A percentile compares a stretch with the other conserved stretches of the same genome.
phyloP scores from a whole-genome alignment of 2,797 vertebrate species.

The Pristis pectinata region DNA sequence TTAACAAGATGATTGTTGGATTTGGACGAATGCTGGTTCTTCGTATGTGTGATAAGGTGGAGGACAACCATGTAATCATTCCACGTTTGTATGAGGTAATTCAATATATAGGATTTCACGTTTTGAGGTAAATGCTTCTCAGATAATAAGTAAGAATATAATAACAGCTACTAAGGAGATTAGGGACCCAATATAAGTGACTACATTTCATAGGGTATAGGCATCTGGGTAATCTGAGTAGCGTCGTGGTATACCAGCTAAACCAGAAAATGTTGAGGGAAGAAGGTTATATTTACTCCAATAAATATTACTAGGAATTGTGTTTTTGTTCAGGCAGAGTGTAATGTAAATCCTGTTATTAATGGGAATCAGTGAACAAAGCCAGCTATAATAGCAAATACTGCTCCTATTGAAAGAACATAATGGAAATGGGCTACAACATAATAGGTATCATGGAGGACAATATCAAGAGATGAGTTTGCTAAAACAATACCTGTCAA shows the following conservation, averaged over 20 bases:
- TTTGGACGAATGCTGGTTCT: background rate
- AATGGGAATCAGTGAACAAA: constrained; percentile 47
- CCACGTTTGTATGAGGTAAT: background rate
- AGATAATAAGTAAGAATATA: constrained; percentile 35
- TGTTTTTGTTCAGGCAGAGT: constrained; percentile 47
- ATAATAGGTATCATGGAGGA: constrained; percentile 47
- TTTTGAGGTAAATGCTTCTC: background rate
- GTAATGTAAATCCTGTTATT: constrained; percentile 40
- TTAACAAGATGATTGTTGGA: background rate
- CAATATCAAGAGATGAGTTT: constrained; percentile 47
- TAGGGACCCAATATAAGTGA: constrained; percentile 43
- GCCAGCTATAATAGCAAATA: constrained; percentile 38
- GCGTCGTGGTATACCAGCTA: constrained; percentile 47
- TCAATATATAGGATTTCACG: background rate
- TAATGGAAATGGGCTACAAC: constrained; percentile 52
- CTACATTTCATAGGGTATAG: constrained; percentile 42
- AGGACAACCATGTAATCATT: background rate
- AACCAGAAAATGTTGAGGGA: constrained; percentile 50
- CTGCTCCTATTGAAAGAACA: background rate
- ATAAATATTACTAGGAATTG: constrained; percentile 48
- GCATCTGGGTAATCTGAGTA: constrained; percentile 51
- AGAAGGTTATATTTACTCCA: constrained; percentile 44
- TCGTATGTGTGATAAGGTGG: background rate
- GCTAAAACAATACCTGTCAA: constrained; percentile 38
- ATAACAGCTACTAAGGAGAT: background rate